Conservation (phyloP, 2,888 invertebrate species). For the Malthinus flaveolus region DNA sequence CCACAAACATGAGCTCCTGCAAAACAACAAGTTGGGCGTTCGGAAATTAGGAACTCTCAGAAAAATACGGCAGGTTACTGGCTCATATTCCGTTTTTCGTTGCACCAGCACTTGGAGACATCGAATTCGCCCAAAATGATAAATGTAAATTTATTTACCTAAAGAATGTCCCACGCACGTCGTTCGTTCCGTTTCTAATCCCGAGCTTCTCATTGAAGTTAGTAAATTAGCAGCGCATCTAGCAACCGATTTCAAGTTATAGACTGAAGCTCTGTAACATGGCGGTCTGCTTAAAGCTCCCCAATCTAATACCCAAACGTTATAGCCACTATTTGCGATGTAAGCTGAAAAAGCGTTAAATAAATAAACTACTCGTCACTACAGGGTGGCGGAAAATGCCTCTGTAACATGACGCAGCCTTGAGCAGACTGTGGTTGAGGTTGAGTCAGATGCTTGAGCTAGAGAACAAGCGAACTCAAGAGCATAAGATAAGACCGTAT, state of each 20-base stretch:
- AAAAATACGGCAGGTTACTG: too few species aligned
- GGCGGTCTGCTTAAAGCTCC: conserved; percentile 70
- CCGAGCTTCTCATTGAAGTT: conserved; percentile 65
- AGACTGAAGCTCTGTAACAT: conserved; percentile 70
- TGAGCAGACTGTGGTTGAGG: too few species aligned
- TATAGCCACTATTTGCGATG: conserved; percentile 72
- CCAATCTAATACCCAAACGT: conserved; percentile 79
- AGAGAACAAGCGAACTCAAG: too few species aligned
- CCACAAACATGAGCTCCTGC: conserved; percentile 77
- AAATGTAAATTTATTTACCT: conserved; percentile 36
- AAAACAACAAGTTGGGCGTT: too few species aligned
- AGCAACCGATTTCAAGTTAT: conserved; percentile 73
- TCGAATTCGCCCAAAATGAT: too few species aligned
- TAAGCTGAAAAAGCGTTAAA: conserved; percentile 61
- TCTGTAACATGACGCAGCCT: too few species aligned
- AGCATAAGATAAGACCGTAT: too few species aligned
- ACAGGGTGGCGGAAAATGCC: too few species aligned
- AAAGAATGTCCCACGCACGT: conserved; percentile 77
- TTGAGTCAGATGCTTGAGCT: too few species aligned
- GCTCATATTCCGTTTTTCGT: too few species aligned
- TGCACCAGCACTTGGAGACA: too few species aligned
- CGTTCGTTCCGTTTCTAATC: conserved; percentile 66
- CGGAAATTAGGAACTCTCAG: too few species aligned
- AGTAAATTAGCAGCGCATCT: conserved; percentile 70
- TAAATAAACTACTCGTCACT: background rate